Conservation (phyloP, 2,888 invertebrate genomes). For the Nematopogon swammerdamellus region DNA sequence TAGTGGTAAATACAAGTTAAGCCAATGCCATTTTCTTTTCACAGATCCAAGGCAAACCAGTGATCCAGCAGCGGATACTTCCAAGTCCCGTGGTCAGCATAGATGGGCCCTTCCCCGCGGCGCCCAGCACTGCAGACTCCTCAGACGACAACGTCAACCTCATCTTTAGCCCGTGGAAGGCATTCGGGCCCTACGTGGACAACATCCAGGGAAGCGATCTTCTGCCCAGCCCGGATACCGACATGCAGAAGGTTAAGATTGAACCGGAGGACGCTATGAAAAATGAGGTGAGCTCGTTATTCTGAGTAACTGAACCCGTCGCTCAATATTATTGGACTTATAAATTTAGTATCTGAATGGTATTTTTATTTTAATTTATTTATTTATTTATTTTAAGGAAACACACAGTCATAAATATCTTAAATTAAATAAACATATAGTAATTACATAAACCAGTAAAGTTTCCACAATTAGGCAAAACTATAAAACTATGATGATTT, state of each 20-base stretch:
- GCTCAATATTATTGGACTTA: too few species aligned
- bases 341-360: too few species aligned
- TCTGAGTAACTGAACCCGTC: too few species aligned
- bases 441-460: too few species aligned
- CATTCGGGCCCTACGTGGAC: slow-evolving; percentile 47
- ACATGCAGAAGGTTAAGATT: background rate
- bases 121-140: slow-evolving; percentile 17
- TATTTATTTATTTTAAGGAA: too few species aligned
- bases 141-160: slow-evolving; percentile 45
- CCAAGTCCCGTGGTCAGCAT: slow-evolving; percentile 45
- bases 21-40: too few species aligned
- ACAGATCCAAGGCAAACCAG: slow-evolving; percentile 47
- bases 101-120: slow-evolving; percentile 25
- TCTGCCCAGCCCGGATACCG: slow-evolving; percentile 41
- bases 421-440: too few species aligned
- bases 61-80: slow-evolving; percentile 43
- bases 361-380: too few species aligned
- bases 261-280: background rate
- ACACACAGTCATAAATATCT: too few species aligned
- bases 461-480: too few species aligned
- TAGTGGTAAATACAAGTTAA: too few species aligned
- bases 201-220: slow-evolving; percentile 45
- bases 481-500: too few species aligned
- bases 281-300: background rate
- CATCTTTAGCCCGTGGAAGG: slow-evolving; percentile 50